Percentiles rank a stretch among this genome's conserved stretches.
These are phyloP conservation scores for Marronus borbonicus DNA, from an alignment of 2,888 invertebrate species.

Conservation along the genomic window DNA sequence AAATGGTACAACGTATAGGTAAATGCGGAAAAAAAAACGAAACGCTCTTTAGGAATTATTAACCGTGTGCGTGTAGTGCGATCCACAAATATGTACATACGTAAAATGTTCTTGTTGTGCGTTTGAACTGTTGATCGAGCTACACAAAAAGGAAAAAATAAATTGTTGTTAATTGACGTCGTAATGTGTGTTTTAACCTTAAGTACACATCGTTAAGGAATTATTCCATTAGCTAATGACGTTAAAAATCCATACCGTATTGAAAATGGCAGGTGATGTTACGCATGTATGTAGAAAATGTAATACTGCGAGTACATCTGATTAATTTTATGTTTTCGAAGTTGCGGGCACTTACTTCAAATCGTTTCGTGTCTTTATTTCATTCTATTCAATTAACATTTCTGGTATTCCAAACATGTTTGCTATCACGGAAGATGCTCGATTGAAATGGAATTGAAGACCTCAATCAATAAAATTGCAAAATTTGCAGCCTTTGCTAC, in stretches of 20 bases:
- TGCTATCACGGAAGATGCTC: too few species aligned
- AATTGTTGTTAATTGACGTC: slow-evolving; percentile 30
- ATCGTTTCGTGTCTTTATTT: too few species aligned
- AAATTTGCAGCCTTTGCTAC: too few species aligned
- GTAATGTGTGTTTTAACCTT: slow-evolving; percentile 39
- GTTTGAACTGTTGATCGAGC: slow-evolving; percentile 27
- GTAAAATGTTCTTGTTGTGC: slow-evolving; percentile 14
- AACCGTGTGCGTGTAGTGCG: slow-evolving; percentile 36
- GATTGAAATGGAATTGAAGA: too few species aligned
- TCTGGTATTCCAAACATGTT: too few species aligned
- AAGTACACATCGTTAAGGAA: slow-evolving; percentile 40
- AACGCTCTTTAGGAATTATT: slow-evolving; percentile 40
- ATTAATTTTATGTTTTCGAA: too few species aligned
- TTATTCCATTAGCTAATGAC: slow-evolving; percentile 39
- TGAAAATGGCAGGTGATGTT: neutral
- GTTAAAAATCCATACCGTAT: slow-evolving; percentile 25
- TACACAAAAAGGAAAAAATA: slow-evolving; percentile 11
- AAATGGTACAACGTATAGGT: neutral
- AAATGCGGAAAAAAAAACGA: slow-evolving; percentile 30
- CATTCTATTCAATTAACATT: too few species aligned
- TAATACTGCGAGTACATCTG: too few species aligned
- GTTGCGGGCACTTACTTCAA: too few species aligned
- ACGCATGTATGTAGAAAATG: neutral
- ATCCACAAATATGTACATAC: slow-evolving; percentile 5
- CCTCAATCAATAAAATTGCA: too few species aligned